These are phyloP conservation scores for Zootermopsis nevadensis DNA, from an alignment of 2,888 invertebrate species.

Conservation along the genomic window DNA sequence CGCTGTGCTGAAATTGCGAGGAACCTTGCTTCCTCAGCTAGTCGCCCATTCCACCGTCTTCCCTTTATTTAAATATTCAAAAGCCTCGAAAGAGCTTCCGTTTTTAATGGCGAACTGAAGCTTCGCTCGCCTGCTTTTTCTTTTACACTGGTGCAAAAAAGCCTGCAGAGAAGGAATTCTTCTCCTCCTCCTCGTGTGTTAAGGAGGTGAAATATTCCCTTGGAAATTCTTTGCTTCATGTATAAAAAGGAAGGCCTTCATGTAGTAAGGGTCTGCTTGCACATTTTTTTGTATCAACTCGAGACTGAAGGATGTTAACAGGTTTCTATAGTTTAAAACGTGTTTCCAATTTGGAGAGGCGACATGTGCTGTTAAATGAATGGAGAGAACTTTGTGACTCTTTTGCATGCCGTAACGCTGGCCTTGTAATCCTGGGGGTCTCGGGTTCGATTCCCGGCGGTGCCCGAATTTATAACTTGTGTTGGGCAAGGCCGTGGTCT, in stretches of 20 bases:
- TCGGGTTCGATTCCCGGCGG: too few species aligned
- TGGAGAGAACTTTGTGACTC: too few species aligned
- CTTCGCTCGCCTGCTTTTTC: conserved; percentile 40
- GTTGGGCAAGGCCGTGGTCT: too few species aligned
- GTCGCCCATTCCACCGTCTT: conserved; percentile 16
- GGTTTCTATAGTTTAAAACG: neutral
- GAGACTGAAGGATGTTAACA: neutral
- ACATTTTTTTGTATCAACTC: neutral
- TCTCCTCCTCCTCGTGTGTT: conserved; percentile 44
- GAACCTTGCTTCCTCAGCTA: neutral
- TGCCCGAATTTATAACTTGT: too few species aligned
- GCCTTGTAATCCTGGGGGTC: too few species aligned
- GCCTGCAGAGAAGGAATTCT: conserved; percentile 47
- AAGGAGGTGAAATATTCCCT: conserved; percentile 46
- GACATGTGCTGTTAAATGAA: neutral
- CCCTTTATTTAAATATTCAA: conserved; percentile 52
- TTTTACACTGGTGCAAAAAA: conserved; percentile 58
- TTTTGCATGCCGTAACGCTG: too few species aligned
- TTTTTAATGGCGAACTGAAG: conserved; percentile 45
- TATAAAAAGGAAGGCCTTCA: conserved; percentile 37
- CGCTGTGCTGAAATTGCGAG: neutral
- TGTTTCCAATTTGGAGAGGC: conserved; percentile 12
- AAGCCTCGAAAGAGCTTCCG: conserved; percentile 44
- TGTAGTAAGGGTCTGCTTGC: neutral
- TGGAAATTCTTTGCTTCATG: conserved; percentile 28